A percentile compares a stretch with the other conserved stretches of the same genome.
phyloP scores from a whole-genome alignment of 2,113 vertebrate species.

The Sinocyclocheilus anophthalmus region DNA sequence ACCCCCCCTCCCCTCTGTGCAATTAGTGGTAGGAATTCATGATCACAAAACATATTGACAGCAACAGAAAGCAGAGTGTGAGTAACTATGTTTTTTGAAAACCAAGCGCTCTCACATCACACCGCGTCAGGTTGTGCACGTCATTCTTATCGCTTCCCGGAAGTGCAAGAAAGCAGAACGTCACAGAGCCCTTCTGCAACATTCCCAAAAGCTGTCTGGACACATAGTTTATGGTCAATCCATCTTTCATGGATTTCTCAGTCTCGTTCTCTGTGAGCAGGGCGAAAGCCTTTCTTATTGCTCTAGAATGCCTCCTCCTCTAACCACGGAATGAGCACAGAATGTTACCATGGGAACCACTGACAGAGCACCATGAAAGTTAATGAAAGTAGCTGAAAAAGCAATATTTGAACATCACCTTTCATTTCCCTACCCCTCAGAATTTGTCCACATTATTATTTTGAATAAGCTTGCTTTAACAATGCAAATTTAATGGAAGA shows the following conservation, averaged over 20 bases:
- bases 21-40: constrained; percentile 60
- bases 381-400: constrained; percentile 32
- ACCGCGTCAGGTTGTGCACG: constrained; percentile 36
- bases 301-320: constrained; percentile 27
- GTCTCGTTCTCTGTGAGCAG: constrained; percentile 23
- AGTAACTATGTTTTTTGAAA: constrained; percentile 51
- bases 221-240: constrained; percentile 23
- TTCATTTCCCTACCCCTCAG: not conserved
- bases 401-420: constrained; percentile 43
- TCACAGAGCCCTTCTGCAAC: constrained; percentile 40
- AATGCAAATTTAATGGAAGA: constrained; percentile 6
- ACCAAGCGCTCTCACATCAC: constrained; percentile 49
- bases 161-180: constrained; percentile 48
- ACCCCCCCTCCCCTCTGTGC: constrained; percentile 46
- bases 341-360: constrained; percentile 46
- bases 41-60: constrained; percentile 51
- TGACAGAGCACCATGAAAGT: constrained; percentile 54
- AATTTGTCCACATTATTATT: constrained; percentile 36
- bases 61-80: constrained; percentile 46
- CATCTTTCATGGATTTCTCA: constrained; percentile 30
- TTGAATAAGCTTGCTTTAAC: not conserved
- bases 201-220: constrained; percentile 36
- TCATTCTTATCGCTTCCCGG: constrained; percentile 45
- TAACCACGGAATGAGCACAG: constrained; percentile 16
- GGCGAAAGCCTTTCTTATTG: constrained; percentile 5